Base-by-base conservation (phyloP, 2,113 vertebrate genomes). In the Garra rufa region DNA sequence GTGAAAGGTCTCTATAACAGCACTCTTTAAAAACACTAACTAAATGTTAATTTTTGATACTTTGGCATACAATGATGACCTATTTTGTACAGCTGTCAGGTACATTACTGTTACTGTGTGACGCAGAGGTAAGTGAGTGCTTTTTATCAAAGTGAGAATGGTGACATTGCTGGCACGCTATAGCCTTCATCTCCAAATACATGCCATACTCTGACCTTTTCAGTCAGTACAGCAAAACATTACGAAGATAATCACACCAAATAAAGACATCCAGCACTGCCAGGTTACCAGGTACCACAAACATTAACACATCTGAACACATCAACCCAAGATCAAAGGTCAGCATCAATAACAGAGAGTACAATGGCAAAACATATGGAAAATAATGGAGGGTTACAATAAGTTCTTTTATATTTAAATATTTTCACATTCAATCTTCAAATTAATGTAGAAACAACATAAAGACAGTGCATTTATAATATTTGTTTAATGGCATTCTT, bases 251-350 rank as follows among this genome's bases (percentile, higher is more conserved):
- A 52, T 87, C 87, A 85, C 86, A 87, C 89, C 91, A 91, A 92
- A 94, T 91, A 87, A 90, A 90, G 90, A 88, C 83, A 70, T 84
- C 74, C 78, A 87, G 9, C 86, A 88, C 83, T 86, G 82, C 59
- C 79, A 83, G 92, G 92, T 91, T 77, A 71, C 77, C 50, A 44
- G 17, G 76, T 92, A 90, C 88, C 90, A 87, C 83, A 80, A 86
- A 89, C 89, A 89, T 93, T 92, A 90, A 93, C 89, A 90, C 91
- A 94, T 93, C 92, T 94, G 91, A 91, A 91, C 79, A 91, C 85
- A 92, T 83, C 88, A 73, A 3, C 63, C 86, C 46, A 28, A 44
- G 89, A 90, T 89, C 87, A 85, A 75, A 85, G 92, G 88, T 93
- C 89, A 80, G 81, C 30, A 85, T 92, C 91, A 92, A 93, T 93